Percentiles rank a stretch among this genome's conserved stretches.
Evolutionary conservation across 2,113 vertebrate species (phyloP).

Genomic region (Todiramphus chloris): DNA sequence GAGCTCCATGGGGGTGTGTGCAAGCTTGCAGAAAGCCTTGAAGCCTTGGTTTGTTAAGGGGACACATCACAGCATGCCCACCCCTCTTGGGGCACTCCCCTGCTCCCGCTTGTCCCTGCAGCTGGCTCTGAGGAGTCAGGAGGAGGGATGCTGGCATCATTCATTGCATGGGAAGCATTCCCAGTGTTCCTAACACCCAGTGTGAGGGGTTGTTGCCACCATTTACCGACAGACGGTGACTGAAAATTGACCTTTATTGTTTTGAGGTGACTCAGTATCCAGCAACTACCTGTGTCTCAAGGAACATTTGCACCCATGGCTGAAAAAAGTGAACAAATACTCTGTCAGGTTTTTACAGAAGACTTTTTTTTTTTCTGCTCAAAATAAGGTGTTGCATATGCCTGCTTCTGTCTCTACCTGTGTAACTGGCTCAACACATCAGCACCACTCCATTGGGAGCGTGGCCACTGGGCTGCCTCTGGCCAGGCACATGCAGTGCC

Average conservation of each 20-base stretch:
- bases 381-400: background rate
- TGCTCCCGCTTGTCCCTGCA: background rate
- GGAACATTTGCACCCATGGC: background rate
- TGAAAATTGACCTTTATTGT: background rate
- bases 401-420: background rate
- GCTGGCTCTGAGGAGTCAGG: background rate
- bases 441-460: background rate
- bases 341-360: background rate
- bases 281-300: background rate
- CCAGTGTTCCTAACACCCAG: background rate
- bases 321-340: background rate
- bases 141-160: background rate
- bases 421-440: fast-evolving
- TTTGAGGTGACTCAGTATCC: background rate
- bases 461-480: background rate
- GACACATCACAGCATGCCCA: background rate
- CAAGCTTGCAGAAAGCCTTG: background rate
- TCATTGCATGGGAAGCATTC: background rate
- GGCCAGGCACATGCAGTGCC: fast-evolving
- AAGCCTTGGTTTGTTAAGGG: background rate
- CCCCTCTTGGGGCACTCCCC: fast-evolving
- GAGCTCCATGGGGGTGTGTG: background rate
- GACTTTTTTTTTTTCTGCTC: background rate
- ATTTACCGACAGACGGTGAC: background rate
- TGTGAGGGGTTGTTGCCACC: background rate